phyloP scores from a whole-genome alignment of 2,113 vertebrate genomes.

The Bubo bubo region DNA sequence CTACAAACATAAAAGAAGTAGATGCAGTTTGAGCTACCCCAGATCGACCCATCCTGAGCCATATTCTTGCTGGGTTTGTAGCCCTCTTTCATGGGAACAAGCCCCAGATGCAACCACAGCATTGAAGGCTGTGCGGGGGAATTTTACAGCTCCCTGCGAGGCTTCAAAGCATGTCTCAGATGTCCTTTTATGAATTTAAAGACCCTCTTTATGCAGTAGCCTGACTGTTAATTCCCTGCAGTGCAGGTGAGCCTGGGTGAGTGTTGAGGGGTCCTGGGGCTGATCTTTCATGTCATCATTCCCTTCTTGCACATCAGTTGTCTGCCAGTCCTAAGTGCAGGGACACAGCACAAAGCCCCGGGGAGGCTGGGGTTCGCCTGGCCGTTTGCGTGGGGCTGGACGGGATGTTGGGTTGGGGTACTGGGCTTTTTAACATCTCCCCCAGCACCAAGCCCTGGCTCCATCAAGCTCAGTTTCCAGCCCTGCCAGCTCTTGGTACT shows the following conservation, averaged over 20 bases:
- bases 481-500: neutral
- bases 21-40: neutral
- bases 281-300: neutral
- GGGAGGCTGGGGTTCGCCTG: neutral
- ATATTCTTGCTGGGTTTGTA: neutral
- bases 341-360: rapidly evolving
- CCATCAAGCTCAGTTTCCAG: rapidly evolving
- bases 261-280: neutral
- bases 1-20: neutral
- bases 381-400: rapidly evolving
- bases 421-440: neutral
- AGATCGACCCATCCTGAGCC: neutral
- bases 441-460: neutral
- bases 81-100: neutral
- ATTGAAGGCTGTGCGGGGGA: rapidly evolving
- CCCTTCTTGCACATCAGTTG: neutral
- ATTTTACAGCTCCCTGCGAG: neutral
- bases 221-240: neutral
- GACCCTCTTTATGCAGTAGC: neutral
- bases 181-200: neutral
- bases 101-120: neutral
- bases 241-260: neutral
- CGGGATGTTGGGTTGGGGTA: neutral
- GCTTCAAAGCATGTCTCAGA: neutral
- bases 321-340: neutral